A percentile compares a stretch with the other conserved stretches of the same genome.
These are phyloP conservation scores for Chondrosia reniformis DNA, from an alignment of 37 sponge, comb jelly and placozoan genomes.

Conservation along the genomic window DNA sequence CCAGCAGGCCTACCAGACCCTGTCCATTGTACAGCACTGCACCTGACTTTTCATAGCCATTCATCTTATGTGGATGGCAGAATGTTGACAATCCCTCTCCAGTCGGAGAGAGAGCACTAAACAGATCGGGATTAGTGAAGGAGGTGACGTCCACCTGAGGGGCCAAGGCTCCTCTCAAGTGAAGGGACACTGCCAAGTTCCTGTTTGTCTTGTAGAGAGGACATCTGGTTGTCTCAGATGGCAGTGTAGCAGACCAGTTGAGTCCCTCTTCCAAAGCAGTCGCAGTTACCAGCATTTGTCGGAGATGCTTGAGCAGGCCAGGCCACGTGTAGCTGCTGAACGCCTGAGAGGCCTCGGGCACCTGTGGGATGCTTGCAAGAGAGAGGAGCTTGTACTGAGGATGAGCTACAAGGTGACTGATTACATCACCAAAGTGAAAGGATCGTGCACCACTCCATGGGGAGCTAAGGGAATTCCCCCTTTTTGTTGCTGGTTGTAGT, in stretches of 20 bases:
- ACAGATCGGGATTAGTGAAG: constrained; percentile 41
- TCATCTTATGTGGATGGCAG: constrained; percentile 31
- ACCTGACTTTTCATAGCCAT: constrained; percentile 73
- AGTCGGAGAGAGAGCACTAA: constrained; percentile 20
- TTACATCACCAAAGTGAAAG: constrained; percentile 55
- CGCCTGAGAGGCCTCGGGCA: constrained; percentile 52
- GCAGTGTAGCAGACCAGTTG: constrained; percentile 39
- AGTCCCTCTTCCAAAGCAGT: constrained; percentile 74
- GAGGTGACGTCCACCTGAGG: constrained; percentile 12
- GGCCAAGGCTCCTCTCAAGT: constrained; percentile 63
- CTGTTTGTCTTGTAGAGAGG: constrained; percentile 24
- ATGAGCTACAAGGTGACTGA: constrained; percentile 43
- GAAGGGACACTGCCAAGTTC: constrained; percentile 48
- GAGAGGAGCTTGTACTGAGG: constrained; percentile 69
- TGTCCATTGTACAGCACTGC: constrained; percentile 70
- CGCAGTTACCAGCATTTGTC: constrained; percentile 79
- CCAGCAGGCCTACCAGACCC: constrained; percentile 47
- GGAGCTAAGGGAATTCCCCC: neutral
- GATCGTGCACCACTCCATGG: neutral
- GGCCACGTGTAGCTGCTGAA: constrained; percentile 70
- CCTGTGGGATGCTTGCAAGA: constrained; percentile 61
- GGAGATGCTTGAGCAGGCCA: constrained; percentile 68
- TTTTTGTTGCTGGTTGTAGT: constrained; percentile 44
- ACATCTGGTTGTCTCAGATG: neutral
- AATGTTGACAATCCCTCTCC: neutral